Conservation (phyloP, 2,888 invertebrate species). For the Ecliptopera silaceata region DNA sequence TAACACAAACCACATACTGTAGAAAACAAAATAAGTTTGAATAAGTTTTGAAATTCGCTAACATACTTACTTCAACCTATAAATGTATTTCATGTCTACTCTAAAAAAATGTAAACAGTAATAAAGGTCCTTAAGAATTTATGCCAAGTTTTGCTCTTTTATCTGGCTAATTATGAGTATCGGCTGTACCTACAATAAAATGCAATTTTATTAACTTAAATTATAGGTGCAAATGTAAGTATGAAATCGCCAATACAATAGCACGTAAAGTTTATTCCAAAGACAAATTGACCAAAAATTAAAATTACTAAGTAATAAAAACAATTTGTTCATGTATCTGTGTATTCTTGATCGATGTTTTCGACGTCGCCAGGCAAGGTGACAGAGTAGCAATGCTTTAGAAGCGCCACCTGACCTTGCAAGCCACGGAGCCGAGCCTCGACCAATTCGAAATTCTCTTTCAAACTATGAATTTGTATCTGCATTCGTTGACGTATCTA, state of each 20-base stretch:
- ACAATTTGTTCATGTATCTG: constrained; percentile 13
- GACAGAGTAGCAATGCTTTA: constrained; percentile 74
- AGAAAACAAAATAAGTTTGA: no score
- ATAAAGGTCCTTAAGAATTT: no score
- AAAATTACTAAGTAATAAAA: neutral
- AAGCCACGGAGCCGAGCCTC: constrained; percentile 85
- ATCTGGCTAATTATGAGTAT: neutral
- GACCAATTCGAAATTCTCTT: constrained; percentile 86
- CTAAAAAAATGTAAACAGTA: no score
- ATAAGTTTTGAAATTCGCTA: no score
- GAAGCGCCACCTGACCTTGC: constrained; percentile 85
- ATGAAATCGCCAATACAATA: neutral
- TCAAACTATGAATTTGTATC: constrained; percentile 85
- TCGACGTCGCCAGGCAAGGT: constrained; percentile 58
- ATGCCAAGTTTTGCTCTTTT: neutral
- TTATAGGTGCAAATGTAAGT: neutral
- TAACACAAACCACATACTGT: no score
- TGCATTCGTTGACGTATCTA: constrained; percentile 88
- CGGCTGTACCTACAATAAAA: neutral
- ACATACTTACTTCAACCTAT: no score
- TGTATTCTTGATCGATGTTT: constrained; percentile 7
- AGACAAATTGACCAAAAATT: constrained; percentile 14
- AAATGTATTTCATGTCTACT: no score
- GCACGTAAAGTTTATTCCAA: constrained; percentile 22
- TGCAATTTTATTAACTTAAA: neutral